phyloP scores from a whole-genome alignment of 2,113 vertebrate genomes.

The Ellobius talpinus region DNA sequence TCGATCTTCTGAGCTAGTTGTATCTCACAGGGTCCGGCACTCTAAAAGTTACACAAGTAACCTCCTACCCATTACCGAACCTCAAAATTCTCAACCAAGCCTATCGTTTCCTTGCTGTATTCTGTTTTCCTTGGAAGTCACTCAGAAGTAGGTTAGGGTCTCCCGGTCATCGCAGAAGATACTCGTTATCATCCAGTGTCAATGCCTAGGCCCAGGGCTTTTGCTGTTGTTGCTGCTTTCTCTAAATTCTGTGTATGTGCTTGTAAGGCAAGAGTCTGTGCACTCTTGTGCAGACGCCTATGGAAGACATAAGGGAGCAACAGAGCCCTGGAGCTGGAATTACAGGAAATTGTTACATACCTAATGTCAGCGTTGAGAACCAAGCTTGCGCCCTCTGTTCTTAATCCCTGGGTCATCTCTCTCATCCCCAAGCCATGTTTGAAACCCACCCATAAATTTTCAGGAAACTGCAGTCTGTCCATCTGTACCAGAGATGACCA shows the following conservation, averaged over 20 bases:
- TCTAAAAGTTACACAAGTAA: not conserved
- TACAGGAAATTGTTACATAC: too few relatives aligned
- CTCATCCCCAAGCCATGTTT: not conserved
- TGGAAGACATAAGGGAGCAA: not conserved
- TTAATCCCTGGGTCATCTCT: not conserved
- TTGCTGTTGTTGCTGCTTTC: not conserved
- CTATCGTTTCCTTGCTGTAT: not conserved
- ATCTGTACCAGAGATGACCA: not conserved
- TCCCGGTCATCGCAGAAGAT: not conserved
- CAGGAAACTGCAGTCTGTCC: not conserved
- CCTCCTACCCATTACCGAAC: not conserved
- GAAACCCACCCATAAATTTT: not conserved
- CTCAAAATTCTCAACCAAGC: not conserved
- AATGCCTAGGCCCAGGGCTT: not conserved
- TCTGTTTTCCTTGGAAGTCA: not conserved
- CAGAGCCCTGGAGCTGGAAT: too few relatives aligned
- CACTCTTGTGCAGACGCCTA: not conserved
- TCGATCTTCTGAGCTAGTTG: not conserved
- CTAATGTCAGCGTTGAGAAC: too few relatives aligned
- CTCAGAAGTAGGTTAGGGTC: not conserved
- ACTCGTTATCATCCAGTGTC: not conserved
- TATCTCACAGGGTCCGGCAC: not conserved
- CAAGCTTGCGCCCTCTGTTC: too few relatives aligned
- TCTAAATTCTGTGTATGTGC: not conserved
- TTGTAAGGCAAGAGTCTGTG: not conserved